Evolutionary conservation across 2,797 vertebrate genomes (phyloP).

Genomic region (Tokudaia tokunoshimensis): DNA sequence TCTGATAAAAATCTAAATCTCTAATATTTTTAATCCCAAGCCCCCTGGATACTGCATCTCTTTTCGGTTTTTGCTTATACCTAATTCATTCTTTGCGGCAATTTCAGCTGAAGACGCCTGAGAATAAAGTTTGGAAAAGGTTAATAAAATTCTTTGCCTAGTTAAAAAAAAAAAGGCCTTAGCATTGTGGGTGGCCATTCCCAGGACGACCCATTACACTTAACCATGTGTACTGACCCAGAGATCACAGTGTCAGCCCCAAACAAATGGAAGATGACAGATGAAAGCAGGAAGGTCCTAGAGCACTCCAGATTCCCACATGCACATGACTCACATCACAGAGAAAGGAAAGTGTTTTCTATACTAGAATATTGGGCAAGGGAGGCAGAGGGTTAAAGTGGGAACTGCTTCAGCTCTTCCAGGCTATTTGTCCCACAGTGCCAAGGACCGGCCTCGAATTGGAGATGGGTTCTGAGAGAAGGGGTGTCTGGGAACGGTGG

Average conservation of each 20-base stretch:
- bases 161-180: not conserved
- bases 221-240: not conserved
- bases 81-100: not conserved
- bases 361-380: not conserved
- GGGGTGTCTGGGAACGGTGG: not conserved
- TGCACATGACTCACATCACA: slow-evolving; percentile 4
- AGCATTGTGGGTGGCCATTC: not conserved
- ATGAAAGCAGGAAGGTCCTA: slow-evolving; percentile 37
- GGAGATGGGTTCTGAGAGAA: not conserved
- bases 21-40: not conserved
- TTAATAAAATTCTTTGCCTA: not conserved
- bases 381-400: not conserved
- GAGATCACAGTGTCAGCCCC: slow-evolving; percentile 19
- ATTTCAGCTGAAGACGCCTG: not conserved
- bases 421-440: not conserved
- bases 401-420: not conserved
- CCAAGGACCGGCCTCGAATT: not conserved
- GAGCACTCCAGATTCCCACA: slow-evolving; percentile 21
- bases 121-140: not conserved
- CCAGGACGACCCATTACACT: not conserved
- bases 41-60: not conserved
- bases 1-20: not conserved
- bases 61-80: not conserved
- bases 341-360: slow-evolving; percentile 42
- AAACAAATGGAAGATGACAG: slow-evolving; percentile 48